phyloP scores from a whole-genome alignment of 1,140 invertebrate species.

The Brachionus manjavacas region DNA sequence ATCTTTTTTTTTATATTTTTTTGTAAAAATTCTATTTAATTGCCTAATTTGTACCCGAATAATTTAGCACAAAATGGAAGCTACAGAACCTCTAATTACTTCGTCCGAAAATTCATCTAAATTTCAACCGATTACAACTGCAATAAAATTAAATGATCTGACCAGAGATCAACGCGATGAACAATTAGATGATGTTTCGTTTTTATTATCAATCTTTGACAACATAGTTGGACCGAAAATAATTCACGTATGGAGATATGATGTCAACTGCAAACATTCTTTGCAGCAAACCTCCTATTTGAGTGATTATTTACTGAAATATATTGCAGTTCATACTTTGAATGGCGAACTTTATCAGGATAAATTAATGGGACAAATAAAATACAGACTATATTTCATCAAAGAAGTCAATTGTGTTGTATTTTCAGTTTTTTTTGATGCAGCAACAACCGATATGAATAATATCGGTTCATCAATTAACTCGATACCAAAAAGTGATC shows the following conservation, averaged over 20 bases:
- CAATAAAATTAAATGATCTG: not conserved
- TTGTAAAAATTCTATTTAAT: too few relatives aligned
- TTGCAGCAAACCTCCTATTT: not conserved
- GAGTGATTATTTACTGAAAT: constrained; percentile 5
- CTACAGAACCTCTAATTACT: not conserved
- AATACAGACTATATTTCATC: constrained; percentile 31
- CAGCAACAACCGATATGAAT: not conserved
- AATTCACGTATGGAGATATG: not conserved
- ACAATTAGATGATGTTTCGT: not conserved
- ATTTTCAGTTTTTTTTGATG: constrained; percentile 40
- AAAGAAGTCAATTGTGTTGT: constrained; percentile 14
- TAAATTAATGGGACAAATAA: constrained; percentile 11
- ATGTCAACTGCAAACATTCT: not conserved
- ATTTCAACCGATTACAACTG: not conserved
- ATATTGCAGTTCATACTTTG: constrained; percentile 16
- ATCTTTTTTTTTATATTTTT: too few relatives aligned
- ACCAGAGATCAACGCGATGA: not conserved
- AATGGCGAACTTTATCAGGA: constrained; percentile 39
- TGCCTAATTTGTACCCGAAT: too few relatives aligned
- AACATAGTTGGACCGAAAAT: constrained; percentile 39
- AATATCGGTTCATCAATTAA: not conserved
- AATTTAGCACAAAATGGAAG: not conserved
- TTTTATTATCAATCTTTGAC: constrained; percentile 39
- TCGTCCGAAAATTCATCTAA: not conserved
- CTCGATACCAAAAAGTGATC: not conserved